Evolutionary conservation across 37 sponge, comb jelly and placozoan genomes (phyloP).

Genomic region (Cliona cf. orientalis): DNA sequence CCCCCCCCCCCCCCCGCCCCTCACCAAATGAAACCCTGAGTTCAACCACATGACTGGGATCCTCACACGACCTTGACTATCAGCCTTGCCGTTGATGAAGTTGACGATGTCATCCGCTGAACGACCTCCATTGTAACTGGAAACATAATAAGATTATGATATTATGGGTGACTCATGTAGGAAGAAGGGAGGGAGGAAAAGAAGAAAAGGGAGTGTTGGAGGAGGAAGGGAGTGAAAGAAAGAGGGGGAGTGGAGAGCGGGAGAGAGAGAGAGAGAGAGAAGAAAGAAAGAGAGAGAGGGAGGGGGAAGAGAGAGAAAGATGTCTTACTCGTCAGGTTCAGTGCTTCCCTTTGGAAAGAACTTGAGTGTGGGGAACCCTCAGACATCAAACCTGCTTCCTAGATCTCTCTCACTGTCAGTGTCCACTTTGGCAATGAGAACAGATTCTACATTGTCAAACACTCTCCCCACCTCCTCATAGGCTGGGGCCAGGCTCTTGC

Average conservation of each 20-base stretch:
- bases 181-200: too few species aligned
- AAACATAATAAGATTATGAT: not conserved
- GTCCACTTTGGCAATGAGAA: slow-evolving; percentile 94
- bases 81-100: slow-evolving; percentile 83
- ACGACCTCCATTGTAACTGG: slow-evolving; percentile 91
- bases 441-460: slow-evolving; percentile 67
- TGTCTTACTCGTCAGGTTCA: slow-evolving; percentile 86
- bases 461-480: slow-evolving; percentile 93
- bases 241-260: too few species aligned
- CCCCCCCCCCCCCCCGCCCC: too few species aligned
- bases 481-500: slow-evolving; percentile 91
- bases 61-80: slow-evolving; percentile 60
- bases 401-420: slow-evolving; percentile 81
- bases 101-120: slow-evolving; percentile 92
- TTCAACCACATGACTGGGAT: slow-evolving; percentile 75
- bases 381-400: slow-evolving; percentile 82
- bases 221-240: too few species aligned
- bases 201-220: too few species aligned
- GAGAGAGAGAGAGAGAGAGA: too few species aligned
- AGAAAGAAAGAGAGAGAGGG: not conserved
- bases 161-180: too few species aligned
- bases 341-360: slow-evolving; percentile 95
- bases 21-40: too few species aligned
- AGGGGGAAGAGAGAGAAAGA: too few species aligned
- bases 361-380: slow-evolving; percentile 95